A percentile compares a stretch with the other conserved stretches of the same genome.
phyloP scores from a whole-genome alignment of 2,797 vertebrate species.

The Remorina albescens region DNA sequence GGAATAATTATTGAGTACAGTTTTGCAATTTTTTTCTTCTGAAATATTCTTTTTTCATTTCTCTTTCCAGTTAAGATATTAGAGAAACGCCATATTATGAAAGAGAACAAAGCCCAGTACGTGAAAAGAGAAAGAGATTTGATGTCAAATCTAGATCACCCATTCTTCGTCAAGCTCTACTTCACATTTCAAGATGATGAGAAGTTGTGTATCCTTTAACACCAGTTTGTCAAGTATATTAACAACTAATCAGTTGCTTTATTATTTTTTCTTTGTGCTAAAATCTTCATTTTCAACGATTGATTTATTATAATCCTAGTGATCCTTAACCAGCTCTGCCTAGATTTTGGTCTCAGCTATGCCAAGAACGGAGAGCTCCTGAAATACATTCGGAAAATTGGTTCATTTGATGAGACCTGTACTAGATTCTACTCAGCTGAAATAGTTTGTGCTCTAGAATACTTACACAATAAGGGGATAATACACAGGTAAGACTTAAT shows the following conservation, averaged over 20 bases:
- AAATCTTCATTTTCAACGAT: background rate
- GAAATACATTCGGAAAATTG: constrained; percentile 99
- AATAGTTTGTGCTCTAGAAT: constrained; percentile 96
- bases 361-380: constrained; percentile 99
- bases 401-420: constrained; percentile 99
- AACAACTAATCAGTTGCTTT: background rate
- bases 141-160: constrained; percentile 97
- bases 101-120: constrained; percentile 98
- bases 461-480: constrained; percentile 97
- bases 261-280: background rate
- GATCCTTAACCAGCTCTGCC: constrained; percentile 86
- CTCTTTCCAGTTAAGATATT: constrained; percentile 94
- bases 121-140: constrained; percentile 98
- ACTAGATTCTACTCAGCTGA: constrained; percentile 98
- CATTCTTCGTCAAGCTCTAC: constrained; percentile 99
- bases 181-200: constrained; percentile 99
- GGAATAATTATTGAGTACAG: background rate
- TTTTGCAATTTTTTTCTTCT: constrained; percentile 13
- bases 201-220: constrained; percentile 98
- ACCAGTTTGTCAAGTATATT: constrained; percentile 2
- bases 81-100: constrained; percentile 99
- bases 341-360: constrained; percentile 99
- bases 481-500: constrained; percentile 95
- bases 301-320: background rate
- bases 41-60: constrained; percentile 40